phyloP scores from a whole-genome alignment of 2,797 vertebrate genomes.

The Enteromius paludinosus region DNA sequence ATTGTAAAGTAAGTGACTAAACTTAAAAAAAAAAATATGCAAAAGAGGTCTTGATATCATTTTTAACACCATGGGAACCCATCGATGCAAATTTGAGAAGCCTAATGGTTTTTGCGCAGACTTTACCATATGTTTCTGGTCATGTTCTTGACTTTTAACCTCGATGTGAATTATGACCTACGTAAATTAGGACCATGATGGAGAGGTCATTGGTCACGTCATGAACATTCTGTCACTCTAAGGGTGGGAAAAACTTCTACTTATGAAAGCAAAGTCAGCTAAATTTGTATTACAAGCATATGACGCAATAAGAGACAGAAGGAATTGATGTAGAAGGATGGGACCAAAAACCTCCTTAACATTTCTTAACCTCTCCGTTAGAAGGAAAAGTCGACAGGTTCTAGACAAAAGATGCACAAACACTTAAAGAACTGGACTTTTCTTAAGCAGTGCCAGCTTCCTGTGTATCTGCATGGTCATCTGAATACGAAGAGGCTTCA shows the following conservation, averaged over 20 bases:
- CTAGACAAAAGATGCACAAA: conserved; percentile 21
- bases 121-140: conserved; percentile 9
- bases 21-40: conserved; percentile 6
- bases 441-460: conserved; percentile 36
- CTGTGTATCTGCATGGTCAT: conserved; percentile 75
- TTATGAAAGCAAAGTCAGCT: not conserved
- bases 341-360: not conserved
- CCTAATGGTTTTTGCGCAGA: not conserved
- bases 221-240: conserved; percentile 13
- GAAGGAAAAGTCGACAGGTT: not conserved
- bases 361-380: not conserved
- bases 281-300: not conserved
- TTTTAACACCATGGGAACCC: not conserved
- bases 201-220: conserved; percentile 14
- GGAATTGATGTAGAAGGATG: not conserved
- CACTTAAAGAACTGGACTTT: conserved; percentile 18
- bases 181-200: conserved; percentile 9
- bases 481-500: conserved; percentile 64
- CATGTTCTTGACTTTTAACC: conserved; percentile 10
- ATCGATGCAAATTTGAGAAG: conserved; percentile 15
- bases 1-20: not conserved
- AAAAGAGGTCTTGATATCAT: conserved; percentile 19
- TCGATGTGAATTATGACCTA: conserved; percentile 60
- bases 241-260: conserved; percentile 11
- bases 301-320: not conserved